Evolutionary conservation across 2,888 invertebrate genomes (phyloP).

Genomic region (Thecophora atra): DNA sequence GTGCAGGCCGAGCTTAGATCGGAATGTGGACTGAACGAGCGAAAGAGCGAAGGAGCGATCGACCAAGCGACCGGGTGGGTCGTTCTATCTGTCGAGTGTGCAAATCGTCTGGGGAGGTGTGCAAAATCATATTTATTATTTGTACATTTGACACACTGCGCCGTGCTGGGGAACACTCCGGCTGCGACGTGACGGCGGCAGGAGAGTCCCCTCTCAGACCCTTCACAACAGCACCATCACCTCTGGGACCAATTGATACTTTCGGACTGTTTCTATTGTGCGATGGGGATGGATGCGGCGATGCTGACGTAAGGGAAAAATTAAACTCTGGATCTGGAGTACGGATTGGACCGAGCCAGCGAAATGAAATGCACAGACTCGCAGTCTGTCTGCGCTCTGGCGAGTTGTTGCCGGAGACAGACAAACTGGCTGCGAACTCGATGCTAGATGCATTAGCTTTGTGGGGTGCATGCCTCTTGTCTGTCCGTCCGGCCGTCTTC

Average conservation of each 20-base stretch:
- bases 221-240: slow-evolving; percentile 45
- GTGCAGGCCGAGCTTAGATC: slow-evolving; percentile 48
- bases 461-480: too few relatives aligned
- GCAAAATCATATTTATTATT: slow-evolving; percentile 56
- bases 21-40: slow-evolving; percentile 40
- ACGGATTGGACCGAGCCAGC: not conserved
- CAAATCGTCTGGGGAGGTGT: slow-evolving; percentile 46
- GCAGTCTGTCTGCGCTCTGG: slow-evolving; percentile 9
- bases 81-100: not conserved
- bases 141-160: slow-evolving; percentile 46
- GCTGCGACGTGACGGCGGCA: not conserved
- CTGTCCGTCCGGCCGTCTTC: not conserved
- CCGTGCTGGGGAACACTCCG: not conserved
- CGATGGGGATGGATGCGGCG: not conserved
- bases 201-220: not conserved
- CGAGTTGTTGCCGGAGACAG: not conserved
- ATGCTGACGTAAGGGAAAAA: not conserved
- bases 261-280: slow-evolving; percentile 42
- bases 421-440: not conserved
- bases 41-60: not conserved
- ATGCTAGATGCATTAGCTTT: slow-evolving; percentile 7
- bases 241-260: slow-evolving; percentile 57
- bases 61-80: slow-evolving; percentile 3
- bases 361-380: slow-evolving; percentile 6
- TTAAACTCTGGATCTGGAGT: slow-evolving; percentile 12